phyloP scores from a whole-genome alignment of 2,888 invertebrate species.

The Ophion ventricosus region DNA sequence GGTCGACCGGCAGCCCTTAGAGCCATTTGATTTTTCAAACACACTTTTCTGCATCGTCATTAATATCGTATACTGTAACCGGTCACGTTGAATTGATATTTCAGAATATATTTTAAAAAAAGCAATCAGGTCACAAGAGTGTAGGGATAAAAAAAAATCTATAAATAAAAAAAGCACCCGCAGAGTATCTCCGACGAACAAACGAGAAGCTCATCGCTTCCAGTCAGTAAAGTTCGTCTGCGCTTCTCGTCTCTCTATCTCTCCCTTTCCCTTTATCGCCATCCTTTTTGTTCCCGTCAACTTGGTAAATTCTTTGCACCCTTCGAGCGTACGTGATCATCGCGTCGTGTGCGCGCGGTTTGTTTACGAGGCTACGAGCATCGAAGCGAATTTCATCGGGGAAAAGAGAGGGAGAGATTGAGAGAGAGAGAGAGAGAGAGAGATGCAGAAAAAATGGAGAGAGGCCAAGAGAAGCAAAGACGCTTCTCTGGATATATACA shows the following conservation, averaged over 20 bases:
- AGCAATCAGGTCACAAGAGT: conserved; percentile 39
- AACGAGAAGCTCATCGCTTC: conserved; percentile 59
- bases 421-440: background rate
- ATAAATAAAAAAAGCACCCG: conserved; percentile 38
- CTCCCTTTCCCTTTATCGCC: conserved; percentile 9
- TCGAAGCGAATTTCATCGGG: conserved; percentile 72
- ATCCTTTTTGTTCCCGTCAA: conserved; percentile 36
- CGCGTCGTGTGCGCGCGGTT: conserved; percentile 70
- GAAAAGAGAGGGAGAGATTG: conserved; percentile 47
- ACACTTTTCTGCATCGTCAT: background rate
- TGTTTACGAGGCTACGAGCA: conserved; percentile 76
- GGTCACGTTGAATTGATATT: conserved; percentile 45
- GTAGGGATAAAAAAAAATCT: conserved; percentile 19
- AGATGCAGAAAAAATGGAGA: background rate
- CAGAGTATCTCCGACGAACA: conserved; percentile 31
- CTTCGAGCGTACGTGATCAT: conserved; percentile 55
- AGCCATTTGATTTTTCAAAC: background rate
- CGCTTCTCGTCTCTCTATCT: conserved; percentile 36
- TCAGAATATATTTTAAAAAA: conserved; percentile 51
- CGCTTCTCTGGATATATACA: conserved; percentile 53
- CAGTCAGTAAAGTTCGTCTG: conserved; percentile 62
- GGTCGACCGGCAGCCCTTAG: background rate
- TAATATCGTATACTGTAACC: background rate
- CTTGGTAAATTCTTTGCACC: conserved; percentile 57
- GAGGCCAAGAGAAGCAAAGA: conserved; percentile 5